Base-by-base conservation (phyloP, 2,113 vertebrate species). In the Cyanoliseus patagonus region DNA sequence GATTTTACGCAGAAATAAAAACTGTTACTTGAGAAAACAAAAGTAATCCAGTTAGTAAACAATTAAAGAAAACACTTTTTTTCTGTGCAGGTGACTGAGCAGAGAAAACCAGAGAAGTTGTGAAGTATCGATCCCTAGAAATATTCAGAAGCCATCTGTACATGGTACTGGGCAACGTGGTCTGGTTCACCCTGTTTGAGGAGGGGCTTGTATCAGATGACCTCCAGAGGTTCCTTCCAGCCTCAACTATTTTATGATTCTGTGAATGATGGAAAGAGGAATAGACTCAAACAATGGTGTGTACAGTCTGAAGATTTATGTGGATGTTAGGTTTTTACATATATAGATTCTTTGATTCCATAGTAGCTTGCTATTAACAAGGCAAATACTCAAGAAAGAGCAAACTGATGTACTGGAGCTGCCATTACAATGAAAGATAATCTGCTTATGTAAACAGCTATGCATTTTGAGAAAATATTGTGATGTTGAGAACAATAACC, bases 241-340 rank as follows among this genome's bases (percentile, higher is more conserved):
- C 33, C 55, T 59, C 33, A 59, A 23, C 2, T 23, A 12, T 23
- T 59, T 59, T 23, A n/a, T n/a, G 13, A 59, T n/a, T 59, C 55
- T 59, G 33, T n/a, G 17, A 77, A n/a, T 44, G 11, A 24, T 28
- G 22, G 23, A 66, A 91, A 42, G 46, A 74, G n/a, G 33, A n/a
- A 33, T 9, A 77, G 27, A 81, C 46, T 2, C 3, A 69, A 79
- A 20, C 4, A 47, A 0, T 7, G 0, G 2, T 37, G 8, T 33
- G 4, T 28, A 25, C 5, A 2, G 1, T 30, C 33, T 55, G 18
- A 31, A 37, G 12, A 31, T 37, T 51, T 37, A 24, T 28, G 33
- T 69, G 3, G 3, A 27, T 31, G 20, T 1, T 9, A 35, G 3
- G 0, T 17, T 55, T 81, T 41, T n/a, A 44, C 17, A 12, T 5